A percentile compares a stretch with the other conserved stretches of the same genome.
These are phyloP conservation scores for Nematostella vectensis DNA, from an alignment of 92 coral and sea anemone species.

Conservation along the genomic window DNA sequence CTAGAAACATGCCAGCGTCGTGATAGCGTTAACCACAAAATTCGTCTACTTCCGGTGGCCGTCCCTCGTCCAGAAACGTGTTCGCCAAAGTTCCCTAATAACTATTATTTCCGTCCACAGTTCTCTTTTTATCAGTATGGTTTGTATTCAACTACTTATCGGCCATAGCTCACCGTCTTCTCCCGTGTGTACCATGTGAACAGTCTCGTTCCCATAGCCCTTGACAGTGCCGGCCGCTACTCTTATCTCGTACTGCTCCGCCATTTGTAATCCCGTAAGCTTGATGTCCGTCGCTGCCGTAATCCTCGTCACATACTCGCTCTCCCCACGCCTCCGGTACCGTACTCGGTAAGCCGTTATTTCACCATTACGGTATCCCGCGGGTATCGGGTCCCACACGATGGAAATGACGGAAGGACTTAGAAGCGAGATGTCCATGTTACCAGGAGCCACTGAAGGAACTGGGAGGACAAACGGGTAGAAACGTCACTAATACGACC, in stretches of 20 bases:
- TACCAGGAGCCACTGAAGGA: constrained; percentile 47
- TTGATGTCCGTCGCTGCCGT: neutral
- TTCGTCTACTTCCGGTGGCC: too few relatives aligned
- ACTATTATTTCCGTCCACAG: too few relatives aligned
- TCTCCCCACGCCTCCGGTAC: constrained; percentile 19
- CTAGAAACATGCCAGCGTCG: too few relatives aligned
- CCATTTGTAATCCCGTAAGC: constrained; percentile 21
- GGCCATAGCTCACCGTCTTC: constrained; percentile 71
- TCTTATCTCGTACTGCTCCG: constrained; percentile 26
- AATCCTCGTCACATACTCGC: constrained; percentile 6
- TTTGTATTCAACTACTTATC: too few relatives aligned
- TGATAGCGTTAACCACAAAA: too few relatives aligned
- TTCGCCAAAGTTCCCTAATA: too few relatives aligned
- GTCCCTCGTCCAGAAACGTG: too few relatives aligned
- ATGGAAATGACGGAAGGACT: constrained; percentile 36
- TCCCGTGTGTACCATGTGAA: constrained; percentile 24
- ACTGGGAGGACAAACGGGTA: constrained; percentile 20
- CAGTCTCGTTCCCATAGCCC: constrained; percentile 39
- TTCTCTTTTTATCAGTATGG: too few relatives aligned
- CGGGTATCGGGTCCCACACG: constrained; percentile 41
- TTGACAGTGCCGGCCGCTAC: constrained; percentile 43
- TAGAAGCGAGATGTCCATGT: constrained; percentile 5
- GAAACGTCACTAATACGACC: too few relatives aligned
- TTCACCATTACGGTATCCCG: constrained; percentile 43
- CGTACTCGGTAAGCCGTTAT: constrained; percentile 32